These are phyloP conservation scores for Sepiola atlantica DNA, from an alignment of 2,888 invertebrate species.

Conservation along the genomic window DNA sequence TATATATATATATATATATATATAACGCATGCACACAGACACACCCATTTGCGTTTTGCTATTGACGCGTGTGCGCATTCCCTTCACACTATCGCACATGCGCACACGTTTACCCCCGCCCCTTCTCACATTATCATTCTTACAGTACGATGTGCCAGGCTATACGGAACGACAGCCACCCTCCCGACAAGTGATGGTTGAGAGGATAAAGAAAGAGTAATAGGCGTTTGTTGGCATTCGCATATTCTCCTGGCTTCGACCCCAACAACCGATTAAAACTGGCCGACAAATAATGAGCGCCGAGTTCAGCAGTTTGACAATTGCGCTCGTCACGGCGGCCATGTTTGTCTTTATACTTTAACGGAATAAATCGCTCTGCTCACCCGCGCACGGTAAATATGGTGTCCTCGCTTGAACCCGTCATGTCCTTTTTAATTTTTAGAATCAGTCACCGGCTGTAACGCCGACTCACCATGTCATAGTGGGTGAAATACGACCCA, in stretches of 20 bases:
- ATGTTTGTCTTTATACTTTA: slow-evolving; percentile 32
- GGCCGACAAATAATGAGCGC: slow-evolving; percentile 32
- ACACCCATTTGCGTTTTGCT: not conserved
- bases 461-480: slow-evolving; percentile 32
- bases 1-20: too few relatives aligned
- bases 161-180: not conserved
- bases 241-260: slow-evolving; percentile 21
- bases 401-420: slow-evolving; percentile 32
- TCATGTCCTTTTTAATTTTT: slow-evolving; percentile 32
- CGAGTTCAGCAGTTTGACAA: slow-evolving; percentile 11
- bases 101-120: not conserved
- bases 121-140: not conserved
- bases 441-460: slow-evolving; percentile 32
- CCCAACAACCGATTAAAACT: slow-evolving; percentile 32
- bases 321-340: slow-evolving; percentile 9
- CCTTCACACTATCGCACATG: not conserved
- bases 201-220: slow-evolving; percentile 21
- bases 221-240: slow-evolving; percentile 32
- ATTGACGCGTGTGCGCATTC: not conserved
- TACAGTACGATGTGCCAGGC: not conserved
- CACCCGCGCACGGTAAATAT: slow-evolving; percentile 32
- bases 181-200: slow-evolving; percentile 19
- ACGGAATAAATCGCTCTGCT: slow-evolving; percentile 10
- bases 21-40: not conserved
- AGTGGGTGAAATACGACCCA: slow-evolving; percentile 32